Conservation (phyloP, 2,888 invertebrate genomes). For the Perizoma affinitatum region DNA sequence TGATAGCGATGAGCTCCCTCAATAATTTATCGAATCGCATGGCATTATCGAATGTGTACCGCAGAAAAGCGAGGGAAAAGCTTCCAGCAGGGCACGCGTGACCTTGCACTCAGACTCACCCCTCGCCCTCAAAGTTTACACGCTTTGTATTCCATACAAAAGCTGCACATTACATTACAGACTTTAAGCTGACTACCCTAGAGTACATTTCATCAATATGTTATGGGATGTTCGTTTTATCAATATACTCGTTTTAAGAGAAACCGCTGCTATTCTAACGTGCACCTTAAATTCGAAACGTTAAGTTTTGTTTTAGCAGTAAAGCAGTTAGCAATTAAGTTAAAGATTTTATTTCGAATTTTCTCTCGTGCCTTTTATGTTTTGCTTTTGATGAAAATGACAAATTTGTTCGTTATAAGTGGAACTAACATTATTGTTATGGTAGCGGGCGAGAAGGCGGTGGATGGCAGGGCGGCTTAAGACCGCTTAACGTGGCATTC, state of each 20-base stretch:
- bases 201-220: not conserved
- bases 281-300: not conserved
- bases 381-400: too few relatives aligned
- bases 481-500: too few relatives aligned
- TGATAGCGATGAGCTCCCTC: too few relatives aligned
- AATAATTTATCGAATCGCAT: slow-evolving; percentile 2
- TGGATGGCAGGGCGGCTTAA: too few relatives aligned
- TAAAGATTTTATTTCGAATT: slow-evolving; percentile 26
- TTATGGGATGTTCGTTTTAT: not conserved
- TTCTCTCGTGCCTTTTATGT: slow-evolving; percentile 14
- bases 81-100: slow-evolving; percentile 22
- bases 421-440: too few relatives aligned
- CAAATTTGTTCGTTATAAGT: not conserved
- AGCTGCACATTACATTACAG: slow-evolving; percentile 3
- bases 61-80: slow-evolving; percentile 29
- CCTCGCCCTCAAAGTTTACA: slow-evolving; percentile 13
- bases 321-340: slow-evolving; percentile 10
- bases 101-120: slow-evolving; percentile 28
- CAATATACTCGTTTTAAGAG: slow-evolving; percentile 1
- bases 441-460: too few relatives aligned
- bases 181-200: slow-evolving; percentile 11
- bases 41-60: slow-evolving; percentile 7
- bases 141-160: slow-evolving; percentile 9
- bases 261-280: not conserved
- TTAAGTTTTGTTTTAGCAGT: slow-evolving; percentile 1